Percentiles rank a stretch among this genome's conserved stretches.
These are phyloP conservation scores for Turdus rufiventris DNA, from an alignment of 2,113 vertebrate species.

Conservation along the genomic window DNA sequence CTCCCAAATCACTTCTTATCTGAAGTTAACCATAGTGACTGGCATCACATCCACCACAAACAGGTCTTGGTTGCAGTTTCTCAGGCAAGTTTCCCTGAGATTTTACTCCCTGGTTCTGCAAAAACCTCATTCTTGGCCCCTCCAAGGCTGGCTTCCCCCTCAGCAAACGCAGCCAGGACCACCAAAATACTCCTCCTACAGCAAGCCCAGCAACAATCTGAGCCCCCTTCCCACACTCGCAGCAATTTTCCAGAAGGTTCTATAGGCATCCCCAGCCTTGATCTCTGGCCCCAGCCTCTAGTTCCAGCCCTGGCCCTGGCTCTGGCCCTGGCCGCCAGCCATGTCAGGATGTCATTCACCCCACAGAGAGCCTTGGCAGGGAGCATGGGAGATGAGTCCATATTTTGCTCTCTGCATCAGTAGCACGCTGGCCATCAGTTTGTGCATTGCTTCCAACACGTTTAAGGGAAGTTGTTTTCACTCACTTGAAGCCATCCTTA, in stretches of 20 bases:
- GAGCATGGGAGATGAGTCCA: fast-evolving
- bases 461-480: fast-evolving
- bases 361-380: fast-evolving
- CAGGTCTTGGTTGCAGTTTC: background rate
- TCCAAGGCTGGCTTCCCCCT: background rate
- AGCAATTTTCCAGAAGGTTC: background rate
- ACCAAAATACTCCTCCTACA: fast-evolving
- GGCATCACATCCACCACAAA: background rate
- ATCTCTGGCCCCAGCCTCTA: background rate
- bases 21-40: background rate
- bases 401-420: background rate
- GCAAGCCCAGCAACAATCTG: fast-evolving
- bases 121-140: background rate
- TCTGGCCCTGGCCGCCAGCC: background rate
- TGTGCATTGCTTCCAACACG: fast-evolving
- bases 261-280: fast-evolving
- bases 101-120: fast-evolving
- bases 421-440: background rate
- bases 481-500: background rate
- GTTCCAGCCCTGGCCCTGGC: background rate
- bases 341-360: fast-evolving
- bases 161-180: fast-evolving
- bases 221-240: fast-evolving
- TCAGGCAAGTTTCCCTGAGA: fast-evolving
- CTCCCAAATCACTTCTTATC: fast-evolving